Evolutionary conservation across 2,888 invertebrate genomes (phyloP), one percentile per base, ranked within the genome.

Genomic region (Epistrophella euchroma): DNA sequence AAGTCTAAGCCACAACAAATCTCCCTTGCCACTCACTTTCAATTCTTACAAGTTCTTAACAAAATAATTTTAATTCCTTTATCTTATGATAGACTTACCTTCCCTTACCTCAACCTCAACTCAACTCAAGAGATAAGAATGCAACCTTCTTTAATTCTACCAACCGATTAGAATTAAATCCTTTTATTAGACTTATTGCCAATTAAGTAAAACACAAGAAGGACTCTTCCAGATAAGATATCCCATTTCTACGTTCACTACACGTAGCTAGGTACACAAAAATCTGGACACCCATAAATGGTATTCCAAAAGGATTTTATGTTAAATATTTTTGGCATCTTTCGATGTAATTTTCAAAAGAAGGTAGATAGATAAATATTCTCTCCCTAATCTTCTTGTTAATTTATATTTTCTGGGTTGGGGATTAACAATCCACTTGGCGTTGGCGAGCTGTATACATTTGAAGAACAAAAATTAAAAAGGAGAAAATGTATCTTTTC

Each of bases 321-420:
- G 58, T 55, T 58, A 80, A 77, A 81, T 70, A 71, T 80, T 80
- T 80, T 80, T 60, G 66, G 25, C 82, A 72, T 56, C 70, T 50
- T 50, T 37, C 9, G 37, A 28, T 62, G n/a, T 47, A 47, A 64
- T 73, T 28, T 25, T 40, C 25, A 17, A 25, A 3, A 17, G 35
- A 52, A 40, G 28, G 43, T 22, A 25, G 2, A 45, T 17, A 70
- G 35, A 50, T 40, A 50, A 68, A 70, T 52, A 17, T 70, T 73
- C 81, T 43, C 72, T 74, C 71, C 66, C 40, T 82, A 82, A 82
- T 86, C 86, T 58, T 71, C 82, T 82, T 86, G 81, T 74, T 78
- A 82, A 86, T 86, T 82, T 86, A 86, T 86, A 86, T 74, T 71
- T 82, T 82, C 22, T 56, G 43, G 37, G 32, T 1, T 6, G 32